A percentile compares a stretch with the other conserved stretches of the same genome.
Conservation (phyloP, 2,113 vertebrate species). For the Hystrix cristata region DNA sequence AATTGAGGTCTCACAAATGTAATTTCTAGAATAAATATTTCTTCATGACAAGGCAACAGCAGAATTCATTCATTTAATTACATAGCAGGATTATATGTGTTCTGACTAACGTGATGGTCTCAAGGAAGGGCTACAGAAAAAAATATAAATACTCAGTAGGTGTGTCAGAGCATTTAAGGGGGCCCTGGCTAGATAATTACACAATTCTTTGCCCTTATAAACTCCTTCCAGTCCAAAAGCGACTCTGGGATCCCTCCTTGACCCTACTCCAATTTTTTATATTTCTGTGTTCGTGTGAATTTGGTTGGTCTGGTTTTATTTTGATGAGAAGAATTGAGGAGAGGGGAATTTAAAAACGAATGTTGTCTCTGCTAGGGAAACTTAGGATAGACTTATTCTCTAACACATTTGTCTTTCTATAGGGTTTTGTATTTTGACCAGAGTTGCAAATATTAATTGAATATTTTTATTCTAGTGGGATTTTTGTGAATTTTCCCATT, state of each 20-base stretch:
- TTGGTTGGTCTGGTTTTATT: not conserved
- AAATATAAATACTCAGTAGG: not conserved
- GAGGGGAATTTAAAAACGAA: not conserved
- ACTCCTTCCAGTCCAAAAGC: not conserved
- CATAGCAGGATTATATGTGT: not conserved
- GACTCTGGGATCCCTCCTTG: not conserved
- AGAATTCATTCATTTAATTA: not conserved
- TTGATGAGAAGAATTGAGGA: not conserved
- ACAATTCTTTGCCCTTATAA: constrained; percentile 16
- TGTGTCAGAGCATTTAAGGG: not conserved
- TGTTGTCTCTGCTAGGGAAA: not conserved
- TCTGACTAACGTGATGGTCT: not conserved
- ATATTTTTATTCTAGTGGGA: not conserved
- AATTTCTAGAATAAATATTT: not conserved
- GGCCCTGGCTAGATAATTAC: not conserved
- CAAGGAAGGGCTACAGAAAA: not conserved
- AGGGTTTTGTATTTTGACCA: not conserved
- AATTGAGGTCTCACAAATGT: not conserved
- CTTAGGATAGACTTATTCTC: not conserved
- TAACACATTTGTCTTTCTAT: not conserved
- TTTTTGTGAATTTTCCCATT: not conserved
- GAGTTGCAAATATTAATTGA: not conserved
- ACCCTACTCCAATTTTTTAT: not conserved
- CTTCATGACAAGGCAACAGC: not conserved
- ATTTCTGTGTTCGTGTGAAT: not conserved